phyloP scores from a whole-genome alignment of 2,113 vertebrate species.

The Fregetta grallaria region DNA sequence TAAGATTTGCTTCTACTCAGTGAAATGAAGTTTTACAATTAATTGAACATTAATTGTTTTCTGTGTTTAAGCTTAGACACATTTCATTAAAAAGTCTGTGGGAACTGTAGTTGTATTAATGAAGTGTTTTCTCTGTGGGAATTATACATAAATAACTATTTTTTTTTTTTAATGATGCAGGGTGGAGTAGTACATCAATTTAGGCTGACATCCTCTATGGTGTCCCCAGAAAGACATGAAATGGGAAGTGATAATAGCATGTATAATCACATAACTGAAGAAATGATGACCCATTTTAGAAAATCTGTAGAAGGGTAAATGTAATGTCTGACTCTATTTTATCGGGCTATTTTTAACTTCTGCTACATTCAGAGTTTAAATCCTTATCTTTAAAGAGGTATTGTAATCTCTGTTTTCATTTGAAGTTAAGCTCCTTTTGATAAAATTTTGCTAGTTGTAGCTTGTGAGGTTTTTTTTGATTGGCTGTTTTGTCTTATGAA shows the following conservation, averaged over 20 bases:
- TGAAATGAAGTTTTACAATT: constrained; percentile 51
- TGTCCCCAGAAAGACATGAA: neutral
- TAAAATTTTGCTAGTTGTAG: neutral
- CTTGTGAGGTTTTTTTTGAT: neutral
- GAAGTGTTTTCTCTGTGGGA: constrained; percentile 18
- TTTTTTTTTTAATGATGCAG: constrained; percentile 37
- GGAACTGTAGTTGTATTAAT: constrained; percentile 21
- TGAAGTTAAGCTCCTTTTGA: neutral
- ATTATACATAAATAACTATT: constrained; percentile 46
- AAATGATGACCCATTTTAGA: neutral
- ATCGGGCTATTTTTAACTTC: neutral
- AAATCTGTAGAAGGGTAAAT: neutral
- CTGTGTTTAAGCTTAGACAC: constrained; percentile 27
- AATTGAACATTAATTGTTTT: constrained; percentile 60
- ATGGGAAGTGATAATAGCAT: constrained; percentile 6
- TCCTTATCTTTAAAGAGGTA: neutral
- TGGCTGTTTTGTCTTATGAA: neutral
- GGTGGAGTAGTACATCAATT: neutral
- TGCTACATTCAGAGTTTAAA: constrained; percentile 1
- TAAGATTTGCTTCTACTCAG: constrained; percentile 38
- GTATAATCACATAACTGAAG: neutral
- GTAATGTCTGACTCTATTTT: neutral
- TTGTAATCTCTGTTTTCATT: neutral
- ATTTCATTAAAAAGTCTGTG: constrained; percentile 58
- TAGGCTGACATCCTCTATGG: neutral